These are phyloP conservation scores for Gnathonemus longibarbis DNA, from an alignment of 2,113 vertebrate genomes.

Conservation along the genomic window DNA sequence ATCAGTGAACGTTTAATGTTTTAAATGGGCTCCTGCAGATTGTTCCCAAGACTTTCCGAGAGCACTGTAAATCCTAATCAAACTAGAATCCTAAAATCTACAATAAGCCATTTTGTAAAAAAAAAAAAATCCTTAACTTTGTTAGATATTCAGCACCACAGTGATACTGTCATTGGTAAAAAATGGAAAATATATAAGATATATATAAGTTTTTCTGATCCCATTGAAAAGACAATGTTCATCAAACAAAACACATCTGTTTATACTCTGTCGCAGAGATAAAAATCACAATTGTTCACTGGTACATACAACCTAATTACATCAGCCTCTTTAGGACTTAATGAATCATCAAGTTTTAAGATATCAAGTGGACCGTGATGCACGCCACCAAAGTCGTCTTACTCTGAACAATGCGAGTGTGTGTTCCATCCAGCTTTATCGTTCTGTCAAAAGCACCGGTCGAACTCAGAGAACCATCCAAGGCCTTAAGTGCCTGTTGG, in stretches of 20 bases:
- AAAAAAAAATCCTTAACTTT: neutral
- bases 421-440: neutral
- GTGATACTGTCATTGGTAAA: neutral
- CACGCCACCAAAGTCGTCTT: neutral
- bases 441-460: neutral
- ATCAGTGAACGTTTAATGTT: too few species aligned
- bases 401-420: neutral
- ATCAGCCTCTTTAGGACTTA: neutral
- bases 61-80: neutral
- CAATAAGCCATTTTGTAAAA: neutral
- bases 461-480: neutral
- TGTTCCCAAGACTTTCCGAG: neutral
- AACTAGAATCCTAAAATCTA: neutral
- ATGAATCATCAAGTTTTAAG: constrained; percentile 2
- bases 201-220: neutral
- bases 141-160: neutral
- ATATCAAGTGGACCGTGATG: neutral
- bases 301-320: neutral
- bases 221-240: neutral
- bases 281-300: neutral
- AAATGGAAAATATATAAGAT: neutral
- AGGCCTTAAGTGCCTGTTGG: neutral
- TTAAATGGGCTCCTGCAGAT: too few species aligned
- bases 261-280: neutral
- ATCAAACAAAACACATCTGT: neutral